Evolutionary conservation across 1,140 invertebrate species (phyloP).

Genomic region (Ylistrum balloti): DNA sequence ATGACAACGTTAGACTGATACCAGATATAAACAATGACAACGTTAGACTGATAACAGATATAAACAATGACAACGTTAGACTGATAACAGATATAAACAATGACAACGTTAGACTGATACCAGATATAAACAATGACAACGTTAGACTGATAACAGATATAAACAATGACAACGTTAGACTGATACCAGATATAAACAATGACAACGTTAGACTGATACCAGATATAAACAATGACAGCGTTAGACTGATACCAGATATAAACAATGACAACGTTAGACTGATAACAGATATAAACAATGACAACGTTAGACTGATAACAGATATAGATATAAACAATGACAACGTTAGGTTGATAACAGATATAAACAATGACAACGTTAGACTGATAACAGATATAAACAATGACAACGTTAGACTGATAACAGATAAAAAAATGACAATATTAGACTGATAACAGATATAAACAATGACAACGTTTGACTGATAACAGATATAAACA

Average conservation of each 20-base stretch:
- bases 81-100: too few species aligned
- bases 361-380: constrained; percentile 46
- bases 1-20: constrained; percentile 44
- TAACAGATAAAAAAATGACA: constrained; percentile 48
- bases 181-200: constrained; percentile 41
- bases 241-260: constrained; percentile 2
- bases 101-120: constrained; percentile 44
- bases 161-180: constrained; percentile 24
- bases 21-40: constrained; percentile 38
- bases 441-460: constrained; percentile 9
- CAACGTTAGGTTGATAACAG: constrained; percentile 35
- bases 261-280: constrained; percentile 44
- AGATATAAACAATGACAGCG: constrained; percentile 48
- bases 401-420: constrained; percentile 43
- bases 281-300: too few species aligned
- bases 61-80: constrained; percentile 43
- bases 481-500: constrained; percentile 42
- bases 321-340: constrained; percentile 45
- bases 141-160: too few species aligned
- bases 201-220: constrained; percentile 46
- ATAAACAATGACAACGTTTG: constrained; percentile 20
- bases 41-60: constrained; percentile 35
- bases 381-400: too few species aligned
- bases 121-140: too few species aligned
- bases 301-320: constrained; percentile 40